Percentiles rank a stretch among this genome's conserved stretches.
Evolutionary conservation across 2,888 invertebrate species (phyloP).

Genomic region (Euzetes globulus): DNA sequence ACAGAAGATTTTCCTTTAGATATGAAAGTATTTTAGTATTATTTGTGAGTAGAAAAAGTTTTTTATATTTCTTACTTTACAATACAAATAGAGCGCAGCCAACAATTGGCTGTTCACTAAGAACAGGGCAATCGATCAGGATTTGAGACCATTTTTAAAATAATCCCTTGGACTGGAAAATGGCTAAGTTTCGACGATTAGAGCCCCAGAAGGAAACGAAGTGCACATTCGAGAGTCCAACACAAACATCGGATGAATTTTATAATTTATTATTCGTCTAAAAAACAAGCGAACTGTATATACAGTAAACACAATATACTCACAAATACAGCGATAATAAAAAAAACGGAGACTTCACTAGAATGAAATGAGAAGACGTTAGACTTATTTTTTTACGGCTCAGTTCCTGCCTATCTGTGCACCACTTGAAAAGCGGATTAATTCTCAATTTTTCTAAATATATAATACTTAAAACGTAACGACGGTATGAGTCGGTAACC

Average conservation of each 20-base stretch:
- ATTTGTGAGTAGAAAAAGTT: not conserved
- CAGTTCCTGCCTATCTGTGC: not conserved
- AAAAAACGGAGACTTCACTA: not conserved
- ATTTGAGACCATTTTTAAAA: conserved; percentile 26
- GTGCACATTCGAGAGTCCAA: not conserved
- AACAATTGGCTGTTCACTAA: not conserved
- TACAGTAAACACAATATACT: not conserved
- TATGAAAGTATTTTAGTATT: not conserved
- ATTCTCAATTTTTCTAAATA: conserved; percentile 20
- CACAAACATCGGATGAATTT: conserved; percentile 21
- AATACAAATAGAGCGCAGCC: not conserved
- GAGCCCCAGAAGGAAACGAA: not conserved
- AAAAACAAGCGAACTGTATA: not conserved
- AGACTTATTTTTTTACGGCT: not conserved
- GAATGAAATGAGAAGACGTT: not conserved
- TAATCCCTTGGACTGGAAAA: conserved; percentile 21
- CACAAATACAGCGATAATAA: not conserved
- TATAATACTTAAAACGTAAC: conserved; percentile 12
- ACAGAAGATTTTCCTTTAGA: not conserved
- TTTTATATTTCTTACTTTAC: not conserved
- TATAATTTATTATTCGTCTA: conserved; percentile 10
- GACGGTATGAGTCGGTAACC: not conserved
- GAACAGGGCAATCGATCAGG: conserved; percentile 6
- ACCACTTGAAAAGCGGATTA: conserved; percentile 21
- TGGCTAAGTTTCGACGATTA: conserved; percentile 19